Percentiles rank a stretch among this genome's conserved stretches.
Conservation (phyloP, 2,113 vertebrate species). For the Ellobius talpinus region DNA sequence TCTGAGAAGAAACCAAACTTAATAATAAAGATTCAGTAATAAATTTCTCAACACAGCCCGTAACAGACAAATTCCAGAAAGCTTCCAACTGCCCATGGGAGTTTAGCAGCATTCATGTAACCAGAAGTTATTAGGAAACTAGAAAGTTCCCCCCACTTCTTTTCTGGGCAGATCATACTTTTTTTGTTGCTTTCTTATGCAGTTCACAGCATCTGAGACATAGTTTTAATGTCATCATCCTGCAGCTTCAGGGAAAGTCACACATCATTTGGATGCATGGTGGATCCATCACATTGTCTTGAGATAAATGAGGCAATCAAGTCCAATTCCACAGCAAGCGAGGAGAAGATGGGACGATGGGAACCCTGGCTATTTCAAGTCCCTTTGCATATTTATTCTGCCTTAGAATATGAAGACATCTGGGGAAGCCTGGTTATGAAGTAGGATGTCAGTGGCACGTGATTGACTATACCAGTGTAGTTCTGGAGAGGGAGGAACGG, state of each 20-base stretch:
- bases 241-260: conserved; percentile 3
- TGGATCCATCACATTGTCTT: conserved; percentile 74
- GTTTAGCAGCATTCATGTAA: conserved; percentile 57
- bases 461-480: neutral
- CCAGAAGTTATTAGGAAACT: conserved; percentile 61
- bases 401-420: conserved; percentile 5
- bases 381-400: conserved; percentile 61
- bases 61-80: conserved; percentile 73
- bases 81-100: conserved; percentile 49
- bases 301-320: conserved; percentile 79
- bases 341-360: conserved; percentile 34
- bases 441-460: neutral
- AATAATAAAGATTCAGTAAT: neutral
- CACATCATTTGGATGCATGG: conserved; percentile 60
- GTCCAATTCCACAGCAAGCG: conserved; percentile 68
- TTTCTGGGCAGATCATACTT: conserved; percentile 41
- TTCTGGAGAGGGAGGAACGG: neutral
- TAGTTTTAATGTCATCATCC: conserved; percentile 69
- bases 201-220: conserved; percentile 9
- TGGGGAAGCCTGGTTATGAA: neutral
- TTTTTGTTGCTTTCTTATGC: conserved; percentile 42
- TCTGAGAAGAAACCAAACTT: neutral
- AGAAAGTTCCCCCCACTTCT: conserved; percentile 50
- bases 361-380: conserved; percentile 63
- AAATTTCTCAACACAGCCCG: conserved; percentile 58